These are phyloP conservation scores for Illadopsis cleaveri DNA, from an alignment of 2,113 vertebrate species.

Conservation along the genomic window DNA sequence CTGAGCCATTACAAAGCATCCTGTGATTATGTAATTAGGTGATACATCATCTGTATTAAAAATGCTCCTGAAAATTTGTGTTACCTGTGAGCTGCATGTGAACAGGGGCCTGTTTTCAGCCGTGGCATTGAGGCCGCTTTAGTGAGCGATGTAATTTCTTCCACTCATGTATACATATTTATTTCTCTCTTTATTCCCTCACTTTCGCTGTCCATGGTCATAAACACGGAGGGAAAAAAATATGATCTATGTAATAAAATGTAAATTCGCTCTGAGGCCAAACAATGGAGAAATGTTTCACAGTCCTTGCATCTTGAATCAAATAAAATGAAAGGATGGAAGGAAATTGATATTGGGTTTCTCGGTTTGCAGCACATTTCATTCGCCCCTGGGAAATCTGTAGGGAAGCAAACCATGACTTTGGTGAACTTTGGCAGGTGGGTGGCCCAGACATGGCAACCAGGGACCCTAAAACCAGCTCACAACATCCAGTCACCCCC, in stretches of 20 bases:
- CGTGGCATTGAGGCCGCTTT: neutral
- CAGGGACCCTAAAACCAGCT: neutral
- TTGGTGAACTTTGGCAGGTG: accelerated
- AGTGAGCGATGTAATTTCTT: neutral
- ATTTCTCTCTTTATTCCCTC: neutral
- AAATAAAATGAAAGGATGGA: neutral
- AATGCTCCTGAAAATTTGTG: neutral
- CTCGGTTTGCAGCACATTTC: neutral
- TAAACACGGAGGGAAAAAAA: neutral
- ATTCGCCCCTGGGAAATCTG: neutral
- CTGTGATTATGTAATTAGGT: constrained; percentile 41
- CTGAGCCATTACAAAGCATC: constrained; percentile 40
- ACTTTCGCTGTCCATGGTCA: neutral
- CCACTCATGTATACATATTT: neutral
- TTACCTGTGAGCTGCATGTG: neutral
- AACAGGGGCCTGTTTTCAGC: neutral
- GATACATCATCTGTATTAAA: constrained; percentile 30
- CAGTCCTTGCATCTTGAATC: neutral
- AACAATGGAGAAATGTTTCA: neutral
- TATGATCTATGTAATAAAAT: neutral
- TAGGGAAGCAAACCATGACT: neutral
- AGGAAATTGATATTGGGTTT: neutral
- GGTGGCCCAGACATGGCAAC: neutral
- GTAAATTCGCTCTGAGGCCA: neutral
- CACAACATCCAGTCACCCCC: neutral